Percentiles rank a stretch among this genome's conserved stretches.
Conservation (phyloP, 2,888 invertebrate species). For the Antheraea yamamai region DNA sequence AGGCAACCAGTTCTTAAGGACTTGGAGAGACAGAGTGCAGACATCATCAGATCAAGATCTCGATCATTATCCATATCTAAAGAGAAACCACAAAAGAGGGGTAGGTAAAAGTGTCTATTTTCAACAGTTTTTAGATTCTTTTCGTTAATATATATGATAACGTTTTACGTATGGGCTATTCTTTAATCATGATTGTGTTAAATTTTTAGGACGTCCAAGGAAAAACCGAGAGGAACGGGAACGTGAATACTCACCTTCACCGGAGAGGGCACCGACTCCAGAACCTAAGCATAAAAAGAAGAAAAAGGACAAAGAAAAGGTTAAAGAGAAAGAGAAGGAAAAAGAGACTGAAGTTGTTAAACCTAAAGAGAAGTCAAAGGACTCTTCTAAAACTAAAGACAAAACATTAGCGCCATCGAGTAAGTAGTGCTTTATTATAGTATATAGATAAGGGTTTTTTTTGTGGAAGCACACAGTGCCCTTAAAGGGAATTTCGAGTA, state of each 20-base stretch:
- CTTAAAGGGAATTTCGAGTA: too few species aligned
- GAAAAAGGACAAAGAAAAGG: slow-evolving; percentile 61
- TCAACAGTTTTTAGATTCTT: too few species aligned
- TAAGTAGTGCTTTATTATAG: slow-evolving; percentile 39
- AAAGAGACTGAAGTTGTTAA: slow-evolving; percentile 53
- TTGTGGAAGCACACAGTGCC: too few species aligned
- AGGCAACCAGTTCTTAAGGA: slow-evolving; percentile 74
- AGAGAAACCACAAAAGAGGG: slow-evolving; percentile 61
- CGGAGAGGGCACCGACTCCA: slow-evolving; percentile 58
- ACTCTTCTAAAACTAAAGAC: slow-evolving; percentile 69
- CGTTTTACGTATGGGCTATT: not conserved
- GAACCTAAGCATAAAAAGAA: slow-evolving; percentile 67
- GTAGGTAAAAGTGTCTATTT: slow-evolving; percentile 34
- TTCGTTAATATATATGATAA: not conserved
- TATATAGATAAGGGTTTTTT: too few species aligned
- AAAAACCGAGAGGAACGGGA: slow-evolving; percentile 48
- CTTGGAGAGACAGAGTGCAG: slow-evolving; percentile 75
- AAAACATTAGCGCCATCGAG: slow-evolving; percentile 76
- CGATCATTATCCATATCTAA: slow-evolving; percentile 70
- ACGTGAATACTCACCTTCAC: slow-evolving; percentile 63
- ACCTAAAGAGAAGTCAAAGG: slow-evolving; percentile 21
- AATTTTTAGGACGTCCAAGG: slow-evolving; percentile 19
- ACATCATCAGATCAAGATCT: slow-evolving; percentile 73
- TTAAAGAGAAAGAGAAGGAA: slow-evolving; percentile 55
- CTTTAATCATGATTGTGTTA: not conserved